Conservation (phyloP, 1,140 invertebrate species). For the Bombus superbus region DNA sequence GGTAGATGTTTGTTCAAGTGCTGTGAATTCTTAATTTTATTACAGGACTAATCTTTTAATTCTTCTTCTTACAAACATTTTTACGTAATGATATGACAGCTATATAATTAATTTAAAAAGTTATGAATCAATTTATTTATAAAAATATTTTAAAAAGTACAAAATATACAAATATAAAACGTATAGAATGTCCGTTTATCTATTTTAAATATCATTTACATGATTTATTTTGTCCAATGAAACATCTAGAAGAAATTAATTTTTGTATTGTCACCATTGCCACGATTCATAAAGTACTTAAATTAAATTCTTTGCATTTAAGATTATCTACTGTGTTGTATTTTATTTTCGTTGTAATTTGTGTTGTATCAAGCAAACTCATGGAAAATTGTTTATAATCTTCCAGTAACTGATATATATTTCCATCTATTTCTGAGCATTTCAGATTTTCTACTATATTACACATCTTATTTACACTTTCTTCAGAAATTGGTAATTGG, state of each 20-base stretch:
- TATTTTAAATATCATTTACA: conserved; percentile 52
- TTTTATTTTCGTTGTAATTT: conserved; percentile 47
- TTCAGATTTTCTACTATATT: conserved; percentile 58
- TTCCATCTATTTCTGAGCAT: conserved; percentile 29
- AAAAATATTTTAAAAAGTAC: neutral
- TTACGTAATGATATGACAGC: neutral
- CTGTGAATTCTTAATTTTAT: neutral
- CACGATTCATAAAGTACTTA: conserved; percentile 23
- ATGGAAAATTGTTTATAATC: conserved; percentile 57
- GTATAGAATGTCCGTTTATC: neutral
- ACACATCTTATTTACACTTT: conserved; percentile 51
- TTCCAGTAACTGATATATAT: conserved; percentile 48
- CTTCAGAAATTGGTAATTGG: conserved; percentile 55
- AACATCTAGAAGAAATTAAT: neutral
- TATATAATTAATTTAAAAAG: neutral
- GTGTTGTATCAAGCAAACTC: conserved; percentile 3
- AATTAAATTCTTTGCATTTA: conserved; percentile 41
- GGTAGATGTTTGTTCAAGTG: conserved; percentile 7
- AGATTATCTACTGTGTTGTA: conserved; percentile 61
- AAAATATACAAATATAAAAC: conserved; percentile 33
- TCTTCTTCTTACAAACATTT: neutral
- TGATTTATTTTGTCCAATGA: neutral
- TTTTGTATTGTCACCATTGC: neutral
- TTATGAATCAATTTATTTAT: neutral
- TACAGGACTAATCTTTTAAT: neutral